A percentile compares a stretch with the other conserved stretches of the same genome.
phyloP scores from a whole-genome alignment of 2,888 invertebrate genomes.

The Cenopis cana region DNA sequence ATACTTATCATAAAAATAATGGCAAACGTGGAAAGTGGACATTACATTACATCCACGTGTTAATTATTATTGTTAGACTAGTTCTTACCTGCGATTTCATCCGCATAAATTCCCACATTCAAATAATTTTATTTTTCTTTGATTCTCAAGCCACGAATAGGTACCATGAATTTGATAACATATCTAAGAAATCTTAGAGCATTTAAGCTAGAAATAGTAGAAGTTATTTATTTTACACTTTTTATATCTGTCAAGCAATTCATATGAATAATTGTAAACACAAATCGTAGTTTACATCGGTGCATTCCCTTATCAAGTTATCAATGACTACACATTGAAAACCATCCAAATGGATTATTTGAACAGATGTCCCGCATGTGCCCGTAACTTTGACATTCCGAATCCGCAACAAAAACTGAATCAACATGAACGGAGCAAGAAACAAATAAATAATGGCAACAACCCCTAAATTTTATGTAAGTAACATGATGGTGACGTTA shows the following conservation, averaged over 20 bases:
- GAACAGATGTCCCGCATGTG: constrained; percentile 28
- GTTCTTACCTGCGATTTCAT: no score
- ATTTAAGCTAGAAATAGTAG: no score
- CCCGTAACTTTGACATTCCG: constrained; percentile 9
- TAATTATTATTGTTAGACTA: background rate
- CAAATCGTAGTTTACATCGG: background rate
- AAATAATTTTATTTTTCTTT: no score
- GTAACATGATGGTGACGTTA: no score
- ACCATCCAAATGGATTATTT: constrained; percentile 19
- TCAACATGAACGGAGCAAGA: background rate
- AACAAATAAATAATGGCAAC: background rate
- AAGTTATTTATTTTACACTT: no score
- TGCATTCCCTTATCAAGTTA: background rate
- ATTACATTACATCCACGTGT: background rate
- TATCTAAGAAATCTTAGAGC: no score
- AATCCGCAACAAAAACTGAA: background rate
- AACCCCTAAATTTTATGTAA: background rate
- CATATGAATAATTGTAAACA: background rate
- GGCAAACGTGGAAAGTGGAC: constrained; percentile 6
- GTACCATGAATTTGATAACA: no score
- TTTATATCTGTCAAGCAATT: background rate
- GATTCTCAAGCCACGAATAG: no score
- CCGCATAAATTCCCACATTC: no score
- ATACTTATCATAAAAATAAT: constrained; percentile 3
- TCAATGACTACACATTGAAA: background rate